A percentile compares a stretch with the other conserved stretches of the same genome.
Evolutionary conservation across 1,140 invertebrate genomes (phyloP).

Genomic region (honey bee (Apis mellifera)): Amel_HAv3.1 CM009942.2:6083001-6083500

Average conservation of each 20-base stretch:
- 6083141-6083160: conserved; percentile 65
- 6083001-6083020: conserved; percentile 69
- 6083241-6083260: conserved; percentile 96
- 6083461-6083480: not conserved
- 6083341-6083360: conserved; percentile 93
- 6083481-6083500: not conserved
- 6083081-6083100: conserved; percentile 64
- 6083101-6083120: conserved; percentile 60
- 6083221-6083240: conserved; percentile 91
- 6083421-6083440: not conserved
- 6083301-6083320: conserved; percentile 97
- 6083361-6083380: conserved; percentile 19
- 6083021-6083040: conserved; percentile 65
- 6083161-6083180: conserved; percentile 71
- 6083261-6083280: conserved; percentile 94
- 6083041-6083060: conserved; percentile 65
- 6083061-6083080: conserved; percentile 64
- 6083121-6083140: conserved; percentile 65
- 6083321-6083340: conserved; percentile 99
- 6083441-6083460: not conserved
- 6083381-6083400: not conserved
- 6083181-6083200: conserved; percentile 84
- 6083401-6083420: not conserved
- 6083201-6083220: conserved; percentile 88
- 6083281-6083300: conserved; percentile 93